Conservation (phyloP, 2,113 vertebrate genomes). For the Oenanthe melanoleuca region DNA sequence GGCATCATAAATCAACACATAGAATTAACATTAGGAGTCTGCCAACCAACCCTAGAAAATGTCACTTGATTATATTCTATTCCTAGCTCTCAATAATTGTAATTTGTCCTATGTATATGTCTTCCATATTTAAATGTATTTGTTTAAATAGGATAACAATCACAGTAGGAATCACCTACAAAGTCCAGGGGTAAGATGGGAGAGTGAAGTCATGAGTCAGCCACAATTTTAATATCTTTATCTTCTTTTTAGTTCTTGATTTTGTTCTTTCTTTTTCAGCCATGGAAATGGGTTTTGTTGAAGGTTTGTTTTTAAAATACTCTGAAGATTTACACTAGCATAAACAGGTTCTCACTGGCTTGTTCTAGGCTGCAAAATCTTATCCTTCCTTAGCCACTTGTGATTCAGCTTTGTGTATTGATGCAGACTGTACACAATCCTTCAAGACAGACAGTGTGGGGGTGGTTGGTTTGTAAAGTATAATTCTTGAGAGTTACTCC, state of each 20-base stretch:
- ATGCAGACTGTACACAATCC: neutral
- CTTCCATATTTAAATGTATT: neutral
- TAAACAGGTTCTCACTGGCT: neutral
- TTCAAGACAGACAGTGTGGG: neutral
- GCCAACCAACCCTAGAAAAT: slow-evolving; percentile 23
- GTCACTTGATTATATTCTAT: slow-evolving; percentile 1
- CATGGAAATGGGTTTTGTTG: neutral
- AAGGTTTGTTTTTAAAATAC: neutral
- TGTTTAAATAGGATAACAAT: neutral
- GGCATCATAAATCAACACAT: slow-evolving; percentile 45
- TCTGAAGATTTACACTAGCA: neutral
- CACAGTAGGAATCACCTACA: neutral
- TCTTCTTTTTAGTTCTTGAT: neutral
- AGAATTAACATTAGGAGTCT: slow-evolving; percentile 11
- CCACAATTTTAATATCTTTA: neutral
- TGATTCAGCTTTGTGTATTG: neutral
- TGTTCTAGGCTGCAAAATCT: neutral
- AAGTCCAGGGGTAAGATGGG: neutral
- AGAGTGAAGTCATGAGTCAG: neutral
- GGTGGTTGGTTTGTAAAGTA: neutral
- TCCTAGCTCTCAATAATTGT: neutral
- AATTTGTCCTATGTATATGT: neutral
- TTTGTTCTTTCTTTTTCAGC: neutral
- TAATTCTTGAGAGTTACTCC: neutral
- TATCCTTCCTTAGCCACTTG: neutral